These are phyloP conservation scores for Bettongia penicillata DNA, from an alignment of 2,113 vertebrate species.

Conservation along the genomic window DNA sequence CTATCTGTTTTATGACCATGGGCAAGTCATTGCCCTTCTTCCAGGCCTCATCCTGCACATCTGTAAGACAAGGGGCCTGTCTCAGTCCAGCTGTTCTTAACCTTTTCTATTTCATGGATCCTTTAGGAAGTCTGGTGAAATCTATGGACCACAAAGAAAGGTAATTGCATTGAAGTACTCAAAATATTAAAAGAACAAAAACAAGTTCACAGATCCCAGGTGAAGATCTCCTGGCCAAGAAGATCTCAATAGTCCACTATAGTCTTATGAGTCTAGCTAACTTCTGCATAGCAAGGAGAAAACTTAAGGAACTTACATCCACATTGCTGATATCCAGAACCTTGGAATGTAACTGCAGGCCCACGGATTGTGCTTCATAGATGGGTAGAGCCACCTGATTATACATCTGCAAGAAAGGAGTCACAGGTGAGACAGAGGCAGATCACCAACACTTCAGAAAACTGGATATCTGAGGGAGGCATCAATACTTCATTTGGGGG, in stretches of 20 bases:
- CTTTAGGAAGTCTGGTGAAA: neutral
- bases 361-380: slow-evolving; percentile 93
- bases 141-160: neutral
- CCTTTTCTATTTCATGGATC: neutral
- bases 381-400: slow-evolving; percentile 96
- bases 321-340: slow-evolving; percentile 96
- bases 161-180: neutral
- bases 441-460: neutral
- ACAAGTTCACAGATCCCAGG: neutral
- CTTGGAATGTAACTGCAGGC: slow-evolving; percentile 94
- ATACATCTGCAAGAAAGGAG: slow-evolving; percentile 88
- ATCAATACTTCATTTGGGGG: neutral
- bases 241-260: neutral
- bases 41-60: neutral
- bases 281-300: neutral
- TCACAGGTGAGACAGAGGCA: neutral
- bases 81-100: neutral
- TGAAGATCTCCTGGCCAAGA: neutral
- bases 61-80: neutral
- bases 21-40: neutral
- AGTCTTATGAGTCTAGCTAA: neutral
- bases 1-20: neutral
- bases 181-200: neutral
- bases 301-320: slow-evolving; percentile 88
- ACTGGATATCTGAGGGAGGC: neutral